Evolutionary conservation across 1,140 invertebrate genomes (phyloP).

Genomic region (Popillia japonica): DNA sequence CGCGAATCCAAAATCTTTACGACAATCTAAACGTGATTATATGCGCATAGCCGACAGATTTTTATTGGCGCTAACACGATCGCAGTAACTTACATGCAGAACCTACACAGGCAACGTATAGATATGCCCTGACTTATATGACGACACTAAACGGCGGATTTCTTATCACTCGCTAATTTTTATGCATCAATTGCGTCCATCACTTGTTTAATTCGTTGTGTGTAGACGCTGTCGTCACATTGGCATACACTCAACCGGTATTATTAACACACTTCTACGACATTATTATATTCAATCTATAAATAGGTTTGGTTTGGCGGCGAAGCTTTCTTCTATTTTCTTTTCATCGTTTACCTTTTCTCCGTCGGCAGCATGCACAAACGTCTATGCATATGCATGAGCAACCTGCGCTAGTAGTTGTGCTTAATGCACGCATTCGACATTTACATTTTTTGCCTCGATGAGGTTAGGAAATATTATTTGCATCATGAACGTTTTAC

Average conservation of each 20-base stretch:
- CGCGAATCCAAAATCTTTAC: constrained; percentile 26
- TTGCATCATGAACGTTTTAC: constrained; percentile 10
- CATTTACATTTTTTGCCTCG: constrained; percentile 19
- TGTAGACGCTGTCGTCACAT: neutral
- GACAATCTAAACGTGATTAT: constrained; percentile 20
- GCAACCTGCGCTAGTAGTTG: no score
- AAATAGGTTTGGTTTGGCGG: constrained; percentile 2
- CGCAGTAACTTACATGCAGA: neutral
- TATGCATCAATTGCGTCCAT: constrained; percentile 6
- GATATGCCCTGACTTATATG: neutral
- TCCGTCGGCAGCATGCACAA: neutral
- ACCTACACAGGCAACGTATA: neutral
- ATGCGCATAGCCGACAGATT: neutral
- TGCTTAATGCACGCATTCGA: constrained; percentile 3
- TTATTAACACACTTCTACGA: constrained; percentile 22
- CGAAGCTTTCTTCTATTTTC: constrained; percentile 24
- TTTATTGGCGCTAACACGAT: constrained; percentile 22
- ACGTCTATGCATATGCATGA: neutral
- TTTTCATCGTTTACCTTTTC: neutral
- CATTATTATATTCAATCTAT: constrained; percentile 9
- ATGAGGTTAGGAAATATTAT: neutral
- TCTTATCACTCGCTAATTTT: constrained; percentile 7
- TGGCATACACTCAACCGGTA: neutral
- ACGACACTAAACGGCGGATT: neutral
- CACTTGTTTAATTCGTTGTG: constrained; percentile 7